phyloP scores from a whole-genome alignment of 2,888 invertebrate species.

The Cryptocephalus moraei region DNA sequence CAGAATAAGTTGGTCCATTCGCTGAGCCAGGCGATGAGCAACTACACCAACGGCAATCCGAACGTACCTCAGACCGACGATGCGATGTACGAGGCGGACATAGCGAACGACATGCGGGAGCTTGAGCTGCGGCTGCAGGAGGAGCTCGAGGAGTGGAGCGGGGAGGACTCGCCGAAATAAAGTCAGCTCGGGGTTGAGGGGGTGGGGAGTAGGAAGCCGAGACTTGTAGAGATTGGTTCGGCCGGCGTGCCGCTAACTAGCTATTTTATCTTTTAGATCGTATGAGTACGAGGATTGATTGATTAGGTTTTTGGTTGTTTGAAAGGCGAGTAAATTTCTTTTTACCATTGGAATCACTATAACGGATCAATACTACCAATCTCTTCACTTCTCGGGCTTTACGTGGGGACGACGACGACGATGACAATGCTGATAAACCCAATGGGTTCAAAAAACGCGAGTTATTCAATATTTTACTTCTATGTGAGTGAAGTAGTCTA shows the following conservation, averaged over 20 bases:
- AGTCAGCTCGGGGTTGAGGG: not conserved
- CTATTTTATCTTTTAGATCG: conserved; percentile 1
- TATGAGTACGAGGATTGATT: too few species aligned
- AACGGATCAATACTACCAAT: not conserved
- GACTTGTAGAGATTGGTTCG: too few species aligned
- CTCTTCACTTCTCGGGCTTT: too few species aligned
- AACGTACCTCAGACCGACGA: conserved; percentile 35
- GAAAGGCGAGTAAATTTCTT: not conserved
- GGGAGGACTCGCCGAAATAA: conserved; percentile 40
- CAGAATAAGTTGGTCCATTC: conserved; percentile 37
- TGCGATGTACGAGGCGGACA: conserved; percentile 52
- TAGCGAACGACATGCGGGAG: conserved; percentile 57
- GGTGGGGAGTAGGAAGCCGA: not conserved
- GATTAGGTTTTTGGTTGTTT: conserved; percentile 1
- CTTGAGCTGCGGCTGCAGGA: conserved; percentile 54
- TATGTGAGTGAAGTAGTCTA: too few species aligned
- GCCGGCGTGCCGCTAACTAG: not conserved
- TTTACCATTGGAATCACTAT: not conserved
- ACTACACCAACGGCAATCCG: conserved; percentile 23
- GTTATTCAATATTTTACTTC: too few species aligned
- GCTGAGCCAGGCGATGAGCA: conserved; percentile 25
- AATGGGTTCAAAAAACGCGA: conserved; percentile 31
- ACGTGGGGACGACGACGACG: too few species aligned
- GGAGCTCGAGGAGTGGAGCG: conserved; percentile 56
- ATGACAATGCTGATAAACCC: conserved; percentile 25